Evolutionary conservation across 2,888 invertebrate species (phyloP).

Genomic region (Bursaphelenchus okinawaensis): DNA sequence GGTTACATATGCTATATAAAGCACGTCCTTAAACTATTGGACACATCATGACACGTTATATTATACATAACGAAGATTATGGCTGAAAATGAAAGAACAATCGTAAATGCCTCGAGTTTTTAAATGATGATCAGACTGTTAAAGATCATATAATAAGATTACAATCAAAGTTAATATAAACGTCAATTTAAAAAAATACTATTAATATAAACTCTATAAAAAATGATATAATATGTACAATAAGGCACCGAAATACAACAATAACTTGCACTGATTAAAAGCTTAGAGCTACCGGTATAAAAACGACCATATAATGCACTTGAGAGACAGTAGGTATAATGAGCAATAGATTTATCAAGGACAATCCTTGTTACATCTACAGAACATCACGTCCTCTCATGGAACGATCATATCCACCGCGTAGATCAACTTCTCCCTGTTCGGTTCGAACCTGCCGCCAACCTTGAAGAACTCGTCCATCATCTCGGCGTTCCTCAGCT

Average conservation of each 20-base stretch:
- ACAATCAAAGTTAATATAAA: no score
- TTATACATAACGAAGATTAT: not conserved
- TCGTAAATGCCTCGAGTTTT: not conserved
- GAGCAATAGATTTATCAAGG: no score
- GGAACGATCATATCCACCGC: not conserved
- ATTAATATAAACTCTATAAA: no score
- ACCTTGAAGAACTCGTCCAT: conserved; percentile 13
- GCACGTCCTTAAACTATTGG: no score
- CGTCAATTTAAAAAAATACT: no score
- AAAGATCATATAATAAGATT: not conserved
- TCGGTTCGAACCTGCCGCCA: not conserved
- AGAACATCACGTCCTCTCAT: not conserved
- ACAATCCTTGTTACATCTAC: no score
- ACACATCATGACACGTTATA: no score
- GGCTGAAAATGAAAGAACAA: not conserved
- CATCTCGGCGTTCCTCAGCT: conserved; percentile 14
- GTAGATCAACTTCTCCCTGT: not conserved
- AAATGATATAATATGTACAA: not conserved
- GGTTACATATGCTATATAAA: no score
- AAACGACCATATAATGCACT: no score
- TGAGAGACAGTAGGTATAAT: no score
- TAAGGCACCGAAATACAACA: not conserved
- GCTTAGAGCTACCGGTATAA: no score
- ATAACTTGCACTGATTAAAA: no score
- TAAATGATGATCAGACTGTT: not conserved